Evolutionary conservation across 2,113 vertebrate genomes (phyloP), one percentile per base, ranked within the genome.

Genomic region (Urocolius indicus): DNA sequence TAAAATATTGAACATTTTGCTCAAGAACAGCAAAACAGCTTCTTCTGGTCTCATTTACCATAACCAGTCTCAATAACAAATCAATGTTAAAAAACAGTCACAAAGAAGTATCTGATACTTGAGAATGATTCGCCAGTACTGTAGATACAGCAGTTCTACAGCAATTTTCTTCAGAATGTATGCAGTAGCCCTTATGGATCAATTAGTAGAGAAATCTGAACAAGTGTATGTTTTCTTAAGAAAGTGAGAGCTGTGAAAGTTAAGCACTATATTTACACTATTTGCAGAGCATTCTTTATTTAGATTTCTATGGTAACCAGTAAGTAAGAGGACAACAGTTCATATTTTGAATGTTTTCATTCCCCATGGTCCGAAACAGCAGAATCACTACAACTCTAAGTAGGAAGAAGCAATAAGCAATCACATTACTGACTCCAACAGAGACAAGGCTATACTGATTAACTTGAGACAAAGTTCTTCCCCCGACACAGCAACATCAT

Each of bases 301-400:
- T 95, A 88, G 94, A 96, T 96, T 95, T 93, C 95, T 88, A 90
- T 97, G 92, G 93, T 77, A 97, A 96, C 94, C 5, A 2, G 48
- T 34, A 87, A 94, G 78, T 73, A 59, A 89, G 49, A 95, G 78
- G 67, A 96, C 57, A 6, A 9, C 52, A 89, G 85, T 67, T 90
- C 13, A 5, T 90, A 95, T 63, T 92, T 91, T 29, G 68, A 86
- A 94, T 86, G 65, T 80, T 93, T 88, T 96, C 17, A 26, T 78
- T 90, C 81, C 71, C 71, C 66, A 77, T 19, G 55, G 91, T 88
- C 92, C 13, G 2, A 82, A 75, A 51, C 30, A 72, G 38, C 15
- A 78, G 36, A 65, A 91, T 55, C 29, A 79, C 29, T 65, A 41
- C 20, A 77, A 48, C 6, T 16, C 18, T 65, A 87, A 87, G 59